These are phyloP conservation scores for Telenomus remus DNA, from an alignment of 1,140 invertebrate genomes.

Conservation along the genomic window DNA sequence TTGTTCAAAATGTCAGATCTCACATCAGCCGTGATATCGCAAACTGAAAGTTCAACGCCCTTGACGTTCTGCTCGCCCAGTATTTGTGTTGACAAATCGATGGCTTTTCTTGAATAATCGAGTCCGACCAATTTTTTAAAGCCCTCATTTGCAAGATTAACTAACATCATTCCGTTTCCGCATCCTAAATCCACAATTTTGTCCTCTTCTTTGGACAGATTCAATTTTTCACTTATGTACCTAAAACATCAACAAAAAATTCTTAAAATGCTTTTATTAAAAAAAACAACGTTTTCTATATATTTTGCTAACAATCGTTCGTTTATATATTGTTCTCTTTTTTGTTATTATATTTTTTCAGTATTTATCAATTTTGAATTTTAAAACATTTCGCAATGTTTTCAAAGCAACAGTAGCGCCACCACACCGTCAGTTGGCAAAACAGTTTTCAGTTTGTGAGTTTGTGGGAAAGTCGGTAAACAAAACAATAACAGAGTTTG, in stretches of 20 bases:
- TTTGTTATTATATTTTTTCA: too few species aligned
- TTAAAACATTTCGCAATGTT: too few species aligned
- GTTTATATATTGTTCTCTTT: too few species aligned
- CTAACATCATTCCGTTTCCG: constrained; percentile 91
- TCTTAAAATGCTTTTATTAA: too few species aligned
- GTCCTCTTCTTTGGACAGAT: constrained; percentile 67
- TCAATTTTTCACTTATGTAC: constrained; percentile 62
- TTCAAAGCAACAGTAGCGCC: too few species aligned
- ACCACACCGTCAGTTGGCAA: too few species aligned
- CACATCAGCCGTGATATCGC: constrained; percentile 76
- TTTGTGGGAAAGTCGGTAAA: too few species aligned
- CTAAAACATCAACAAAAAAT: constrained; percentile 51
- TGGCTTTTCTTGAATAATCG: constrained; percentile 89
- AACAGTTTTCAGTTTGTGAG: too few species aligned
- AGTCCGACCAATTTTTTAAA: constrained; percentile 86
- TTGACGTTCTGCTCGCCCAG: constrained; percentile 75
- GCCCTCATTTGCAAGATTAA: constrained; percentile 84
- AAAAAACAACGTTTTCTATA: constrained; percentile 9
- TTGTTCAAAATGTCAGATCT: constrained; percentile 62
- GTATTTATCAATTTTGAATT: too few species aligned
- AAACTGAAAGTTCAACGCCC: constrained; percentile 78
- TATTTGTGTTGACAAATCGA: constrained; percentile 83
- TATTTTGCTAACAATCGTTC: too few species aligned
- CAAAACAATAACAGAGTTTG: too few species aligned
- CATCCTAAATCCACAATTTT: constrained; percentile 85